phyloP scores from a whole-genome alignment of 2,888 invertebrate species.

The Hypercompe scribonia region DNA sequence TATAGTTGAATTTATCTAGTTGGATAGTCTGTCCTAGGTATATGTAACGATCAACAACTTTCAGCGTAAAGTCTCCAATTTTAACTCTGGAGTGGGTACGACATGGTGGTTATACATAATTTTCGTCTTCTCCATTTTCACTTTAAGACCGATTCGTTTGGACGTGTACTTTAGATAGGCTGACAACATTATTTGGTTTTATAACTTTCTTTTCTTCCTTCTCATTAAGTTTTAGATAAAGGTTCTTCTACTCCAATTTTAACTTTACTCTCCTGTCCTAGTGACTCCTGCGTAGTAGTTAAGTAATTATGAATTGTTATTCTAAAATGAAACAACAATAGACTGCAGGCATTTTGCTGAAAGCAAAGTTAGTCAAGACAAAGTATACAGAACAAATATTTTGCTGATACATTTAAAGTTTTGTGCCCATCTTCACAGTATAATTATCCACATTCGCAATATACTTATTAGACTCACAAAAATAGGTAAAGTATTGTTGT shows the following conservation, averaged over 20 bases:
- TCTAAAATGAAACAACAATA: background rate
- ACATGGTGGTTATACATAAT: too few relatives aligned
- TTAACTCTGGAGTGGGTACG: too few relatives aligned
- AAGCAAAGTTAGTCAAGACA: conserved; percentile 12
- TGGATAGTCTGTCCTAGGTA: too few relatives aligned
- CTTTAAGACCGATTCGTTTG: too few relatives aligned
- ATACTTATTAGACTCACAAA: background rate
- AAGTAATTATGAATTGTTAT: background rate
- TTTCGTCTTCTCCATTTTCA: too few relatives aligned
- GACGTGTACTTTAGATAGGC: background rate
- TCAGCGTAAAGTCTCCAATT: too few relatives aligned
- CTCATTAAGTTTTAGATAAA: background rate
- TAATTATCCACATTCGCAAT: background rate
- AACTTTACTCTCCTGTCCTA: background rate
- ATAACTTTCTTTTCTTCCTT: background rate
- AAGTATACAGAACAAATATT: background rate
- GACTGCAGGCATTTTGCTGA: conserved; percentile 1
- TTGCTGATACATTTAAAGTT: conserved; percentile 4
- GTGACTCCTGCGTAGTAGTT: too few relatives aligned
- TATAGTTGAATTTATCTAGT: too few relatives aligned
- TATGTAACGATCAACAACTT: too few relatives aligned
- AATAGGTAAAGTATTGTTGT: background rate
- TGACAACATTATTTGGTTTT: background rate
- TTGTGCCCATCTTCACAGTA: background rate
- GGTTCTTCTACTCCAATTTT: background rate